Conservation (phyloP, 2,888 invertebrate species). For the Patella depressa region DNA sequence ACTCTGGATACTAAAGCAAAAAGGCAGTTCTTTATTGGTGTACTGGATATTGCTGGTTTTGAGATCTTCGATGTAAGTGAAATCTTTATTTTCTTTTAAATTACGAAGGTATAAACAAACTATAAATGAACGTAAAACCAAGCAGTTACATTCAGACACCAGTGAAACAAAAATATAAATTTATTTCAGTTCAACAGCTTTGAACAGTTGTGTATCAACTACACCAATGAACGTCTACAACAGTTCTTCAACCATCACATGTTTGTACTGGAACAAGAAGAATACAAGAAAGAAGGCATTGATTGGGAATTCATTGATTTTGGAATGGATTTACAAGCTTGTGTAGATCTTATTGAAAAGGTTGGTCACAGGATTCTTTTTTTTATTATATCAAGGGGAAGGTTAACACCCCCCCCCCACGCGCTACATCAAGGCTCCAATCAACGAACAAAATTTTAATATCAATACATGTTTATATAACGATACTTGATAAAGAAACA, state of each 20-base stretch:
- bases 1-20: constrained; percentile 98
- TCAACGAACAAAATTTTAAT: no score
- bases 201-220: constrained; percentile 98
- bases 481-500: no score
- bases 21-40: constrained; percentile 99
- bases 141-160: no score
- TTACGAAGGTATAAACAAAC: no score
- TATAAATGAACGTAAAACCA: no score
- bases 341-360: constrained; percentile 86
- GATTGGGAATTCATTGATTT: constrained; percentile 97
- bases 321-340: constrained; percentile 94
- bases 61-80: constrained; percentile 91
- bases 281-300: constrained; percentile 94
- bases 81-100: no score
- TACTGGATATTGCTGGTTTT: constrained; percentile 99
- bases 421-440: no score
- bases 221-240: constrained; percentile 97
- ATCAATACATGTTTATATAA: no score
- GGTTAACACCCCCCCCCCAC: no score
- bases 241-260: constrained; percentile 98
- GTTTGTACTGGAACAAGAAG: constrained; percentile 97
- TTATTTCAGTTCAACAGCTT: constrained; percentile 90
- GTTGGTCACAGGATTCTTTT: constrained; percentile 14
- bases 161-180: no score
- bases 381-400: no score